A percentile compares a stretch with the other conserved stretches of the same genome.
Evolutionary conservation across 1,140 invertebrate genomes (phyloP).

Genomic region (Druon quercuslanigerum): DNA sequence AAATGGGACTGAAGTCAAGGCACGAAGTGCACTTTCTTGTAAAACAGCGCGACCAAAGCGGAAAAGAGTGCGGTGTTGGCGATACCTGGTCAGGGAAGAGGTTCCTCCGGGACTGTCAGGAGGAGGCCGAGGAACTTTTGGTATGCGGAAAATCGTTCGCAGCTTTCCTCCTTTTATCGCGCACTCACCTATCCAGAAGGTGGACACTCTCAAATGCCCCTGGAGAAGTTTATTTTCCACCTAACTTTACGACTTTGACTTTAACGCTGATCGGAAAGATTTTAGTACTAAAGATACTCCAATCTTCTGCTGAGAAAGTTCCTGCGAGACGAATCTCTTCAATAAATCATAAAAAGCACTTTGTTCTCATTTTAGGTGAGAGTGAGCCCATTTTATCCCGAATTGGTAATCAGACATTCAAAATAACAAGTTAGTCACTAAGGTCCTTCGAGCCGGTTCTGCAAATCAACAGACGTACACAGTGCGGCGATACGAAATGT

Average conservation of each 20-base stretch:
- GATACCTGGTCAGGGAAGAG: conserved; percentile 20
- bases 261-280: conserved; percentile 22
- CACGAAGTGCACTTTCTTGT: conserved; percentile 66
- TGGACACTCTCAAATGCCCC: conserved; percentile 19
- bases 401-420: too few relatives aligned
- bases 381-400: not conserved
- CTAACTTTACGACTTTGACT: conserved; percentile 1
- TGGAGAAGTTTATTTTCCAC: conserved; percentile 14
- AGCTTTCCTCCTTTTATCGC: conserved; percentile 19
- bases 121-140: not conserved
- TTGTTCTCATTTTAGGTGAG: not conserved
- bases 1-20: conserved; percentile 54
- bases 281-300: conserved; percentile 10
- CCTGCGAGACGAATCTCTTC: too few relatives aligned
- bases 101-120: not conserved
- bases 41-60: conserved; percentile 53
- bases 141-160: conserved; percentile 7
- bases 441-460: too few relatives aligned
- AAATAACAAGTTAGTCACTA: too few relatives aligned
- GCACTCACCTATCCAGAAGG: conserved; percentile 23
- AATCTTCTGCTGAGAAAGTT: not conserved
- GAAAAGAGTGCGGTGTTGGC: conserved; percentile 36
- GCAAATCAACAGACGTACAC: too few relatives aligned
- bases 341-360: not conserved
- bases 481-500: too few relatives aligned